Evolutionary conservation across 2,888 invertebrate genomes (phyloP).

Genomic region (Chirona hameri): DNA sequence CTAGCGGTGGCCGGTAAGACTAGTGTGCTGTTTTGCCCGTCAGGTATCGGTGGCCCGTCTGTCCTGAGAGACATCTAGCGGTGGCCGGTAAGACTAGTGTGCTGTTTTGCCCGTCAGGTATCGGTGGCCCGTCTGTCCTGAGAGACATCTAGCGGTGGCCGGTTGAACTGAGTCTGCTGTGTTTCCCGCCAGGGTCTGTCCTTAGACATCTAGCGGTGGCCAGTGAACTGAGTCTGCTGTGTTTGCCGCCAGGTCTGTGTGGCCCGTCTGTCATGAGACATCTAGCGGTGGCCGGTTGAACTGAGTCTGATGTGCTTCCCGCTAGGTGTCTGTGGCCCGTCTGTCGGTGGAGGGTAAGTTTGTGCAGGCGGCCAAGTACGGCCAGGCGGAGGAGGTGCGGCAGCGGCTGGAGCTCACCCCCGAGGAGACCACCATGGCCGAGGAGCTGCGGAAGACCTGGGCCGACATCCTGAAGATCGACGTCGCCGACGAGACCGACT

Average conservation of each 20-base stretch:
- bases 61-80: too few relatives aligned
- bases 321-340: slow-evolving; percentile 70
- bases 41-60: too few relatives aligned
- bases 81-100: too few relatives aligned
- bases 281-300: slow-evolving; percentile 27
- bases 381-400: slow-evolving; percentile 57
- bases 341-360: slow-evolving; percentile 74
- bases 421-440: slow-evolving; percentile 67
- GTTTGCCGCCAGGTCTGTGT: not conserved
- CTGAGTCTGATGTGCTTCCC: not conserved
- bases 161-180: too few relatives aligned
- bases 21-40: too few relatives aligned
- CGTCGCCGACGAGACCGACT: slow-evolving; percentile 76
- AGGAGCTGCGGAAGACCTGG: slow-evolving; percentile 70
- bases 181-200: too few relatives aligned
- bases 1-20: too few relatives aligned
- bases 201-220: too few relatives aligned
- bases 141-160: too few relatives aligned
- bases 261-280: not conserved
- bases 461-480: slow-evolving; percentile 73
- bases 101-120: too few relatives aligned
- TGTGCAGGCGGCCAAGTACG: slow-evolving; percentile 72
- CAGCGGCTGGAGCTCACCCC: slow-evolving; percentile 62
- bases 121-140: too few relatives aligned
- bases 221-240: not conserved